Base-by-base conservation (phyloP, 92 coral and sea anemone genomes). In the Isaurus tuberculatus region DNA sequence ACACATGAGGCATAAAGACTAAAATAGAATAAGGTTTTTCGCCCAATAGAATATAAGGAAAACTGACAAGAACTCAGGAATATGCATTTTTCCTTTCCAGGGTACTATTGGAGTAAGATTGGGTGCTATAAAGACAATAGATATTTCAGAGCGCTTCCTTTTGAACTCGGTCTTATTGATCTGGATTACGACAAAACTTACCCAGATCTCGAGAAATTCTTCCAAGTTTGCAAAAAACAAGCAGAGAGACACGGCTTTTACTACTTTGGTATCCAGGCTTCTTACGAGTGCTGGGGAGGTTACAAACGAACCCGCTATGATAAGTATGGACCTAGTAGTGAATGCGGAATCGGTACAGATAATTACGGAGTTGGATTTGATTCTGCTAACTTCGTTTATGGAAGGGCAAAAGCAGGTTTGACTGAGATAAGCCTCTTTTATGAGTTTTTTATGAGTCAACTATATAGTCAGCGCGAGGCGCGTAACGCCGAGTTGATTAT, bases 91-190 rank as follows among this genome's bases (percentile, higher is more conserved):
- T 27, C 1, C 34, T 2, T 68, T 33, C 46, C 49, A 70, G 74
- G 74, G 36, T 0, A 2, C 1, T 22, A 29, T 20, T 70, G 74
- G 74, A n/a, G 36, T 5, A 70, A 70, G 20, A 23, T 70, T 9
- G 74, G 74, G 8, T 70, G 74, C 16, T 70, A 34, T 36, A 70
- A 70, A 1, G 74, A 70, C 49, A 70, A 70, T 29, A 70, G 8
- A 8, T 70, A 70, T 70, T 70, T 51, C 7, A 70, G 74, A 27
- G n/a, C 74, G 2, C 74, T 70, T 70, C 74, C 74, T 7, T 70
- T 70, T 34, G 30, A 36, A 3, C 25, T 70, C 9, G 74, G 51
- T 40, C 10, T 36, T 6, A 13, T 36, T 70, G 49, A 22, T 34
- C 74, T 36, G 5, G 74, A 70, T 11, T 70, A 70, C 48, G 74